Evolutionary conservation across 2,113 vertebrate genomes (phyloP).

Genomic region (Heloderma charlesbogerti): DNA sequence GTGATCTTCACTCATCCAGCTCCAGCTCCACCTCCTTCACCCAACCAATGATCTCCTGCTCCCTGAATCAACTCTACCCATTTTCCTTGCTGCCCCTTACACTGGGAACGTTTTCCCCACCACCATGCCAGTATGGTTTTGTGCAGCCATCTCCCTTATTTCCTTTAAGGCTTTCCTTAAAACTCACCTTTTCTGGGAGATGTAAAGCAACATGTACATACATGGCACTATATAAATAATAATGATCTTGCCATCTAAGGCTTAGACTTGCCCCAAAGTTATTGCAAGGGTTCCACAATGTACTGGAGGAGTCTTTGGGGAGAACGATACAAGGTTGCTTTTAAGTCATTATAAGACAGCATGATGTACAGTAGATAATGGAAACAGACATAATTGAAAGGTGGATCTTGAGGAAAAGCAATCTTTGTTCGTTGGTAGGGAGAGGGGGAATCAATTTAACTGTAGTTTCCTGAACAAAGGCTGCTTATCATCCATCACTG

Average conservation of each 20-base stretch:
- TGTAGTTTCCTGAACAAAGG: background rate
- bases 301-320: background rate
- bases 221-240: background rate
- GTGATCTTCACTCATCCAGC: background rate
- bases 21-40: background rate
- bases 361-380: background rate
- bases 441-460: no score
- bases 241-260: background rate
- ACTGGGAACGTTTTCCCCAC: background rate
- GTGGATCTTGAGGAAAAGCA: background rate
- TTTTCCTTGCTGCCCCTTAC: background rate
- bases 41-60: background rate
- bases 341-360: background rate
- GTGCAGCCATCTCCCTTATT: background rate
- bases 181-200: background rate
- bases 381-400: background rate
- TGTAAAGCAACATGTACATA: background rate
- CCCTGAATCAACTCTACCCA: background rate
- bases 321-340: background rate
- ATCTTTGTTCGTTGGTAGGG: background rate
- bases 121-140: background rate
- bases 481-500: background rate
- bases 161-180: background rate
- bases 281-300: background rate
- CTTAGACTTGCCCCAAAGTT: background rate